phyloP scores from a whole-genome alignment of 1,140 invertebrate genomes.

The Drosophila pseudoobscura region DNA sequence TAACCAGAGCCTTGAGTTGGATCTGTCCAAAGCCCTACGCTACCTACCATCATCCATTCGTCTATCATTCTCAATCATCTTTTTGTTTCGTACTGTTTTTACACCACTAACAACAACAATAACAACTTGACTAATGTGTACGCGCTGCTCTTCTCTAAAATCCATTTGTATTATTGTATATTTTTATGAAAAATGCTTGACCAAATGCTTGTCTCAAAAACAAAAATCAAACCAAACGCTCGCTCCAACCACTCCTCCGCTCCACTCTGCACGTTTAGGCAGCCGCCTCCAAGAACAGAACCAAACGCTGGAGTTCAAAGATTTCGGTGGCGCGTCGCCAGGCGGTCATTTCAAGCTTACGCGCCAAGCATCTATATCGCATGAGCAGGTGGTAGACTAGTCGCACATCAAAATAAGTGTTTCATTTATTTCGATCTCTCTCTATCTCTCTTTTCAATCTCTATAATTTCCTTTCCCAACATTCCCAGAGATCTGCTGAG shows the following conservation, averaged over 20 bases:
- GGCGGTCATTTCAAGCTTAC: constrained; percentile 97
- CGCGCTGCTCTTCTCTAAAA: constrained; percentile 42
- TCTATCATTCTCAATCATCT: not conserved
- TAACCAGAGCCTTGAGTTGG: constrained; percentile 28
- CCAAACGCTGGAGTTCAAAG: constrained; percentile 93
- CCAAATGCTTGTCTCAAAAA: constrained; percentile 45
- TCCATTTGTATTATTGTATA: constrained; percentile 51
- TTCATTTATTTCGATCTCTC: constrained; percentile 40
- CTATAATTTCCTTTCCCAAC: not conserved
- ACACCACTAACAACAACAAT: constrained; percentile 16
- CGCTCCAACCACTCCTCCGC: too few species aligned
- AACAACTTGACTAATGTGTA: not conserved
- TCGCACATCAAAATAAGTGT: constrained; percentile 16
- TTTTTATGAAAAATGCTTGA: constrained; percentile 39
- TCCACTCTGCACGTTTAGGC: constrained; percentile 85
- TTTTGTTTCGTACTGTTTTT: constrained; percentile 10
- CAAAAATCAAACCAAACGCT: constrained; percentile 15
- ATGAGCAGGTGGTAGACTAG: constrained; percentile 90
- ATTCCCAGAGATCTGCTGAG: too few species aligned
- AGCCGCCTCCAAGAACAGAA: constrained; percentile 87
- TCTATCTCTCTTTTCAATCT: not conserved
- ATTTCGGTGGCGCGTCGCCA: constrained; percentile 96
- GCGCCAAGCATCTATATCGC: constrained; percentile 95
- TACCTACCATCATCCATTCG: constrained; percentile 12
- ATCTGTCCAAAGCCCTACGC: constrained; percentile 26